Evolutionary conservation across 2,113 vertebrate species (phyloP).

Genomic region (Pithys albifrons): DNA sequence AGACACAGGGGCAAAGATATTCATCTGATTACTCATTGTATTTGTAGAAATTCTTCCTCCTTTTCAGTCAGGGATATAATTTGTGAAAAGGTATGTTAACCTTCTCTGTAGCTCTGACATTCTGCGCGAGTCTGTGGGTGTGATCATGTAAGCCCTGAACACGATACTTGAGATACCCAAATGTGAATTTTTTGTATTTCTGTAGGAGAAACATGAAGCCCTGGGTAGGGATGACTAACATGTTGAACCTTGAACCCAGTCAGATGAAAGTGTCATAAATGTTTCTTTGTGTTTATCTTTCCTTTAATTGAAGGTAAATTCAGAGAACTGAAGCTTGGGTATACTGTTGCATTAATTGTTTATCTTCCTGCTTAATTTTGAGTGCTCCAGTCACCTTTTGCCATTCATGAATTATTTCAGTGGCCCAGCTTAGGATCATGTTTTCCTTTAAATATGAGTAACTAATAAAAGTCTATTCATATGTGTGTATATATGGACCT

Average conservation of each 20-base stretch:
- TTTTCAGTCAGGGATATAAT: background rate
- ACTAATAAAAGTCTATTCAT: background rate
- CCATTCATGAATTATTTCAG: background rate
- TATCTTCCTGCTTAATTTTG: background rate
- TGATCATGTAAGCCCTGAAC: background rate
- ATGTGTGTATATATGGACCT: background rate
- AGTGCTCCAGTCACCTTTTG: background rate
- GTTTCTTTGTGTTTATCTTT: background rate
- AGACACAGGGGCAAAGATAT: background rate
- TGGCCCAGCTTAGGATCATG: background rate
- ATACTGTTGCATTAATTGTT: background rate
- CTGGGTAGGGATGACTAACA: background rate
- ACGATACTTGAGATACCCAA: background rate
- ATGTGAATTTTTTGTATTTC: background rate
- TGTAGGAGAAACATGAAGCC: background rate
- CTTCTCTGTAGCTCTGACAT: background rate
- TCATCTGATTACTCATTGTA: background rate
- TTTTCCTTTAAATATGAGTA: background rate
- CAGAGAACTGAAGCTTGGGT: background rate
- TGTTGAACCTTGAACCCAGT: background rate
- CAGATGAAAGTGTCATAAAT: background rate
- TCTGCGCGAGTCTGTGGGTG: background rate
- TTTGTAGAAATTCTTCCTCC: background rate
- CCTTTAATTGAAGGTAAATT: background rate
- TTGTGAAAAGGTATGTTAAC: background rate